Evolutionary conservation across 2,113 vertebrate genomes (phyloP), one percentile per base, ranked within the genome.

Genomic region (Neolamprologus ventralis): DNA sequence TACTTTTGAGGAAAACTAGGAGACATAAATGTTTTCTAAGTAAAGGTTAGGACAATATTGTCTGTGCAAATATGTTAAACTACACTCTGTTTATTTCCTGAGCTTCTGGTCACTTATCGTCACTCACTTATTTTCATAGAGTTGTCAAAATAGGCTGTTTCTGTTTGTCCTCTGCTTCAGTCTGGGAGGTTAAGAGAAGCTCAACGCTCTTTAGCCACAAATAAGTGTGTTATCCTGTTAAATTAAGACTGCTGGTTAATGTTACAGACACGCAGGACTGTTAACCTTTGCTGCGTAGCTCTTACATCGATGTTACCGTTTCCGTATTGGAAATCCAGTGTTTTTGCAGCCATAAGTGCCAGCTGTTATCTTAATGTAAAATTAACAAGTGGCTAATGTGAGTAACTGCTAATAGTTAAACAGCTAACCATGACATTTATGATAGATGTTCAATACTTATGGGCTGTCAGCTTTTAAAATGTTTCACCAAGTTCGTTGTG

Each of bases 351-450:
- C 35, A 71, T 71, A 16, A 14, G n/a, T 23, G 35, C 37, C 12
- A 42, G 12, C 37, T 23, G n/a, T 7, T 71, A 42, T 23, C 65
- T 42, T 71, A 42, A 68, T 71, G 7, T 23, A 23, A 16, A 71
- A 23, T 42, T 71, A 16, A 42, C 37, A 71, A 23, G 13, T 42
- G 13, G 65, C 65, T 71, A 71, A 71, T 42, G 5, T 23, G 65
- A 42, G n/a, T 23, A 71, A 71, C n/a, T 71, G 65, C 35, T 71
- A 71, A 71, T 42, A 71, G 35, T 42, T 71, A 42, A 71, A 71
- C 35, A 42, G 35, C 65, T 71, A 71, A 71, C 65, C n/a, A 16
- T 42, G 35, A 23, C 65, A 23, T 71, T 14, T 40, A 71, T 40
- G n/a, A 42, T 71, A 40, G 35, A 40, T 71, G 12, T 71, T 71